Evolutionary conservation across 1,140 invertebrate genomes (phyloP).

Genomic region (Zaprionus vittiger): DNA sequence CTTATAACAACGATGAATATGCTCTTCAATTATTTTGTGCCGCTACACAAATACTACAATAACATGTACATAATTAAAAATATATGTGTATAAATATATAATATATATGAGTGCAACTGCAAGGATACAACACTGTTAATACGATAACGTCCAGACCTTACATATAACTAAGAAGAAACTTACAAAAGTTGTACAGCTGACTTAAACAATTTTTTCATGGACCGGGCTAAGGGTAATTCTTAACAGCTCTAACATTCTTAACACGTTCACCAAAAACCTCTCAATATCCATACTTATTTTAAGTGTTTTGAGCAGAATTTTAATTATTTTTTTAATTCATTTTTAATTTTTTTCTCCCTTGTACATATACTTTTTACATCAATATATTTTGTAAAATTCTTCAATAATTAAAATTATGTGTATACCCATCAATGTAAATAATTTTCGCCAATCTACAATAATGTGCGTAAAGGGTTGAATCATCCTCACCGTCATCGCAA

Average conservation of each 20-base stretch:
- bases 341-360: slow-evolving; percentile 62
- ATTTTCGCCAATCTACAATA: slow-evolving; percentile 42
- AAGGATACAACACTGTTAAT: slow-evolving; percentile 38
- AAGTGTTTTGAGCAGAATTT: slow-evolving; percentile 20
- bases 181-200: slow-evolving; percentile 70
- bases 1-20: slow-evolving; percentile 50
- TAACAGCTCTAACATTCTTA: slow-evolving; percentile 36
- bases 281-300: slow-evolving; percentile 8
- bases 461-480: slow-evolving; percentile 63
- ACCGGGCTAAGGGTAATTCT: slow-evolving; percentile 46
- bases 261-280: slow-evolving; percentile 18
- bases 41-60: slow-evolving; percentile 71
- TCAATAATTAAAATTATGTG: slow-evolving; percentile 44
- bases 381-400: slow-evolving; percentile 38
- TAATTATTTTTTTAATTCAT: slow-evolving; percentile 48
- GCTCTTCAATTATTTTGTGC: slow-evolving; percentile 59
- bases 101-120: slow-evolving; percentile 19
- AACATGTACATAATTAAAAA: slow-evolving; percentile 51
- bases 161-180: slow-evolving; percentile 48
- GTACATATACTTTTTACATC: slow-evolving; percentile 41
- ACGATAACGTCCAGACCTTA: slow-evolving; percentile 63
- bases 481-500: slow-evolving; percentile 76
- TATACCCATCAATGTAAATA: slow-evolving; percentile 72
- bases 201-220: slow-evolving; percentile 58
- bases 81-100: slow-evolving; percentile 20